A percentile compares a stretch with the other conserved stretches of the same genome.
phyloP scores from a whole-genome alignment of 2,888 invertebrate genomes.

The Spodoptera littoralis region DNA sequence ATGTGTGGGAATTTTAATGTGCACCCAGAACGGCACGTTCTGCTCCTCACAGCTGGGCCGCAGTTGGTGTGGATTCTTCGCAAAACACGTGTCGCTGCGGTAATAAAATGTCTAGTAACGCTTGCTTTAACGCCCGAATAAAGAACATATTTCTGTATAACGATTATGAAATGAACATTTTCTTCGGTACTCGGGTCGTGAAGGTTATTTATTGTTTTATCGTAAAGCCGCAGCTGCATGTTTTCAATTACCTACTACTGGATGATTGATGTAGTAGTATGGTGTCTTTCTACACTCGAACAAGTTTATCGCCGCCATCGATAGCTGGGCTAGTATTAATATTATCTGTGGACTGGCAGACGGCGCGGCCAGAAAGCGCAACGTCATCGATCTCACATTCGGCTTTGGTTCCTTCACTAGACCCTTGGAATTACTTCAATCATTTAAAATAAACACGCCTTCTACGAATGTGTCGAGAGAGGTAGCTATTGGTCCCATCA shows the following conservation, averaged over 20 bases:
- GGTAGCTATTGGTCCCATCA: conserved; percentile 71
- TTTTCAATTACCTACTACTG: conserved; percentile 81
- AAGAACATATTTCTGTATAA: conserved; percentile 59
- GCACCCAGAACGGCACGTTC: conserved; percentile 85
- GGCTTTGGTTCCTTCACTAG: conserved; percentile 66
- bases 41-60: conserved; percentile 81
- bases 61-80: conserved; percentile 80
- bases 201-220: conserved; percentile 71
- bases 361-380: conserved; percentile 74
- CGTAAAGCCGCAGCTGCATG: conserved; percentile 73
- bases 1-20: conserved; percentile 88
- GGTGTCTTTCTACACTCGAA: conserved; percentile 77
- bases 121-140: conserved; percentile 50
- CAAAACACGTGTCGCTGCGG: conserved; percentile 79
- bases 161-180: conserved; percentile 60
- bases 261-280: conserved; percentile 79
- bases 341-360: conserved; percentile 74
- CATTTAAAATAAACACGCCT: conserved; percentile 83
- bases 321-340: conserved; percentile 80
- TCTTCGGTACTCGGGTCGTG: conserved; percentile 50
- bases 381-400: conserved; percentile 80
- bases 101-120: conserved; percentile 70
- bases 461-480: conserved; percentile 73
- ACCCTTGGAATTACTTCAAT: conserved; percentile 79
- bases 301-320: conserved; percentile 83